Evolutionary conservation across 2,113 vertebrate species (phyloP), one percentile per base, ranked within the genome.

Genomic region (Mirounga angustirostris): DNA sequence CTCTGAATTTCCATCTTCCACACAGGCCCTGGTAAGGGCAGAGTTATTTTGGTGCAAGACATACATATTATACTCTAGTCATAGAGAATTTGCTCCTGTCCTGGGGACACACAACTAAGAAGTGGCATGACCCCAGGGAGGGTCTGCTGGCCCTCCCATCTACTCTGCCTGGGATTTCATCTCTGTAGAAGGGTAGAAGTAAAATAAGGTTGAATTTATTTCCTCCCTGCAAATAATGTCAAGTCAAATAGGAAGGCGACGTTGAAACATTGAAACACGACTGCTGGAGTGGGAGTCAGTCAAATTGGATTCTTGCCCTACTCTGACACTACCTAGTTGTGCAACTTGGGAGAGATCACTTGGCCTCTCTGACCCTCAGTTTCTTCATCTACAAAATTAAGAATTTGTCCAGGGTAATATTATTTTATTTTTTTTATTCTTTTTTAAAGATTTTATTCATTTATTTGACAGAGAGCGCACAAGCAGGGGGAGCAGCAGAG

Each of bases 361-460:
- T 89, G 83, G 4, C 52, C 14, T 89, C 78, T 89, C 63, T 91
- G 36, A 84, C 2, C 15, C 24, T 84, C n/a, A 67, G 28, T 87
- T 76, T 81, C 19, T 71, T 90, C 76, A 71, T 58, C 33, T 91
- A 79, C 71, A 52, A 81, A 91, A 81, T 63, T 28, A 80, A 93
- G 58, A 85, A 69, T 85, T 96, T 94, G 50, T 5, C 59, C 28
- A 78, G 22, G 36, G 8, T 69, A 30, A 36, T 54, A 46, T 5
- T 78, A 15, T 86, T 79, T 97, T 89, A 52, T 91, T 26, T 63
- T 12, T 14, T 30, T 28, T 30, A 12, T 63, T 63, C 10, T 9
- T 63, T 5, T 12, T 61, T 61, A 54, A 54, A 54, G 13, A 54
- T 54, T 54, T 54, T 30, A 30, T 65, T 65, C 14, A 65, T 65